Base-by-base conservation (phyloP, 1,140 invertebrate species). In the Diorhabda sublineata region DNA sequence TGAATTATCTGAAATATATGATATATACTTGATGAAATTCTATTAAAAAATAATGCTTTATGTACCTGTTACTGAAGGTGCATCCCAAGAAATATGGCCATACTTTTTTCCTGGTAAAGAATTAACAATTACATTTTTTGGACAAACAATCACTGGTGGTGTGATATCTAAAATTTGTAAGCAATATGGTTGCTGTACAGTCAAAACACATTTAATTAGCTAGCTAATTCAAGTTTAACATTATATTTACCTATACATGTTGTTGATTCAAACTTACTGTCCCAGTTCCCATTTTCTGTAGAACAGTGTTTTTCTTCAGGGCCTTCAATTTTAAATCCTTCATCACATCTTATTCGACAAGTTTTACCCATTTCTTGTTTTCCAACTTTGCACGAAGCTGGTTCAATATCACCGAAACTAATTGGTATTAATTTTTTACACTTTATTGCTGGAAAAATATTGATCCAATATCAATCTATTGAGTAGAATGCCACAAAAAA, bases 251-350 rank as follows among this genome's bases (percentile, higher is more conserved):
- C 86, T 69, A 83, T 74, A 73, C 87, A 88, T 64, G 72, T 76
- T 58, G 80, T 83, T 26, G 79, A 69, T 42, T 76, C 80, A 43
- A 80, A 78, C 80, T 81, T 67, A 80, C 79, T 66, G 78, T 82
- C 85, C 87, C 88, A 67, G 75, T 75, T 5, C 81, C 87, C 73
- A 70, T 79, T 68, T 67, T 81, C 71, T 64, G 82, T 83, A 8
- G 73, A 76, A 67, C 87, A 88, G 3, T 72, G 76, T 73, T 82
- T 81, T 6, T 69, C 75, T 9, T 68, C 61, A 6, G 85, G 83
- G 0, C 88, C 88, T 2, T 85, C 84, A 0, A 88, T 70, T 58
- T 80, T 74, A 73, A 85, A 89, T 9, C 89, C 89, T 7, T 82
- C 69, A 43, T 84, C 74, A 74, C 89, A 90, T 3, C 73, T 74